Conservation (phyloP, 2,113 vertebrate species). For the Oceanodroma tethys region DNA sequence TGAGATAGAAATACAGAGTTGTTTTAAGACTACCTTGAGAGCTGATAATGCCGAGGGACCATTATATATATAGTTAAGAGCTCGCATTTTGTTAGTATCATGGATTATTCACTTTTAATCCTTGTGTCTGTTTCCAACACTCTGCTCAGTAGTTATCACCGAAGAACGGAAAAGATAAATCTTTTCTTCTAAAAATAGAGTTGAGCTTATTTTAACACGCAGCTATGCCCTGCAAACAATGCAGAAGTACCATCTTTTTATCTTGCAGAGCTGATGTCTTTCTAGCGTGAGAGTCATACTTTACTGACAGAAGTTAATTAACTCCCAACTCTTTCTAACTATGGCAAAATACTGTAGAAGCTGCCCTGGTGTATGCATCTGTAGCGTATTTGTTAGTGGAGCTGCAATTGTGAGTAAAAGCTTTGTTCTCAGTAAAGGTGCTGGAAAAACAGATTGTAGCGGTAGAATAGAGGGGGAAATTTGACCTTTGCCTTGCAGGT, state of each 20-base stretch:
- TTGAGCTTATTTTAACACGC: background rate
- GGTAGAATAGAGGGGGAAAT: background rate
- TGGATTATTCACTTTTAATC: background rate
- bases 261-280: background rate
- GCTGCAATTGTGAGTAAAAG: background rate
- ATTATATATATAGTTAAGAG: background rate
- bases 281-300: background rate
- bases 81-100: background rate
- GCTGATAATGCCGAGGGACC: background rate
- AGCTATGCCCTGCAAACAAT: background rate
- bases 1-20: background rate
- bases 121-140: background rate
- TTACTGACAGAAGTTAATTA: background rate
- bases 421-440: background rate
- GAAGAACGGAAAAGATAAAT: background rate
- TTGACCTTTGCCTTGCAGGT: background rate
- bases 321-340: background rate
- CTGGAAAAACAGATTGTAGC: background rate
- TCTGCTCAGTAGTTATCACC: background rate
- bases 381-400: background rate
- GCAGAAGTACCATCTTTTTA: background rate
- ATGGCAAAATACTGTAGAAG: background rate
- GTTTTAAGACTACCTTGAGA: background rate
- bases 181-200: background rate
- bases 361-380: background rate